Evolutionary conservation across 2,797 vertebrate genomes (phyloP).

Genomic region (Syndactyla subalaris): DNA sequence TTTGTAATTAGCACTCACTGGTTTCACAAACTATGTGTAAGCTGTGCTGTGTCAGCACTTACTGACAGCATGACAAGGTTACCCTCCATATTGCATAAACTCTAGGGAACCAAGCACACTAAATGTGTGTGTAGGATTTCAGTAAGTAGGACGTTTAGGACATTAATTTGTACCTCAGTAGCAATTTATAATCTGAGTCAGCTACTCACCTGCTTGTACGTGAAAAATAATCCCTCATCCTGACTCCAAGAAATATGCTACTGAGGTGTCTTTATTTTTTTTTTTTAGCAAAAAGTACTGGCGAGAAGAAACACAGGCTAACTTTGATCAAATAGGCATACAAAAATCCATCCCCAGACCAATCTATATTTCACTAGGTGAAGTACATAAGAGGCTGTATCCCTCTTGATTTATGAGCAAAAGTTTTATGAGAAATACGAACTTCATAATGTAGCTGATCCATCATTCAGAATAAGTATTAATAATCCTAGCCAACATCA

Average conservation of each 20-base stretch:
- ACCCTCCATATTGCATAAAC: neutral
- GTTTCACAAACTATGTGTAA: accelerated
- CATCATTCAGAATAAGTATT: constrained; percentile 48
- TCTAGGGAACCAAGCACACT: neutral
- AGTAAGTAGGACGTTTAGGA: neutral
- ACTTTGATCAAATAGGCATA: constrained; percentile 5
- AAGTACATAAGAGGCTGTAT: neutral
- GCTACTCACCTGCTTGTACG: accelerated
- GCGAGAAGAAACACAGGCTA: neutral
- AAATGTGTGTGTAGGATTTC: constrained; percentile 22
- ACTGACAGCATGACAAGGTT: neutral
- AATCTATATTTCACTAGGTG: constrained; percentile 49
- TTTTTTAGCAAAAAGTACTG: neutral
- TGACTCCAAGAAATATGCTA: neutral
- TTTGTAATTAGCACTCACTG: neutral
- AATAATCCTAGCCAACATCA: constrained; percentile 24
- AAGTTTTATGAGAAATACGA: constrained; percentile 59
- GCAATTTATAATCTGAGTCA: neutral
- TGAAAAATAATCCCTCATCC: neutral
- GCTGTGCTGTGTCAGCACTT: neutral
- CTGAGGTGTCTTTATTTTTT: neutral
- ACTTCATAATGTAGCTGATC: neutral
- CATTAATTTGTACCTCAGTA: neutral
- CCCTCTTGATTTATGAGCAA: constrained; percentile 26
- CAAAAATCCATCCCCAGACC: constrained; percentile 17